Base-by-base conservation (phyloP, 2,888 invertebrate species). In the Sialis lutaria region DNA sequence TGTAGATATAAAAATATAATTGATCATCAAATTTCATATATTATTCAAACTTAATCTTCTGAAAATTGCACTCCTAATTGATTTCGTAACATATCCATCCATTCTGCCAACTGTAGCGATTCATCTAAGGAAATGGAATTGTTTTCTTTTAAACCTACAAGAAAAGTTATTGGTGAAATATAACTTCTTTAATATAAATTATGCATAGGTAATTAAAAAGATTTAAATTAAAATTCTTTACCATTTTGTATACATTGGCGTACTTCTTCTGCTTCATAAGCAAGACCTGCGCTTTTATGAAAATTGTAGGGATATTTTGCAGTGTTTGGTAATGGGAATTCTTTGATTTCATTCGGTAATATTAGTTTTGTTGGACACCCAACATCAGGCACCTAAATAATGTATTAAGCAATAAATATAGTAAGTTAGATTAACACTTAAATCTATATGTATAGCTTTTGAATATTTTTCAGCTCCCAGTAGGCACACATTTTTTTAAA, bases 201-300 rank as follows among this genome's bases (percentile, higher is more conserved):
- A 39, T 10, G 8, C 10, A 39, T n/a, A n/a, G n/a, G n/a, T 6
- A 22, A 22, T 2, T 22, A 22, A 22, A 22, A 22, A 13, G 9
- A 8, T 41, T 41, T 44, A 33, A 35, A 48, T 30, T 46, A 49
- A 47, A 46, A 46, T 50, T 49, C 35, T 39, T 43, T 60, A 80
- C 79, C 79, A 64, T 72, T 64, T 50, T 68, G 65, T 35, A 90
- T 73, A 56, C 86, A 85, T 50, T 75, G 68, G 55, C 82, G 74
- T 45, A 78, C 85, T 63, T 86, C 85, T 53, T 76, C 74, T 35
- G 87, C 88, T 64, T 89, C 79, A 59, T 83, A 89, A 51, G 75
- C 68, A 43, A 89, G 67, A 1, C 84, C 86, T 22, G 75, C 76
- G 51, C 85, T 83, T 57, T 86, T 86, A 48, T 62, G 60, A 58